Evolutionary conservation across 2,797 vertebrate genomes (phyloP).

Genomic region (Sebastes flavidus): DNA sequence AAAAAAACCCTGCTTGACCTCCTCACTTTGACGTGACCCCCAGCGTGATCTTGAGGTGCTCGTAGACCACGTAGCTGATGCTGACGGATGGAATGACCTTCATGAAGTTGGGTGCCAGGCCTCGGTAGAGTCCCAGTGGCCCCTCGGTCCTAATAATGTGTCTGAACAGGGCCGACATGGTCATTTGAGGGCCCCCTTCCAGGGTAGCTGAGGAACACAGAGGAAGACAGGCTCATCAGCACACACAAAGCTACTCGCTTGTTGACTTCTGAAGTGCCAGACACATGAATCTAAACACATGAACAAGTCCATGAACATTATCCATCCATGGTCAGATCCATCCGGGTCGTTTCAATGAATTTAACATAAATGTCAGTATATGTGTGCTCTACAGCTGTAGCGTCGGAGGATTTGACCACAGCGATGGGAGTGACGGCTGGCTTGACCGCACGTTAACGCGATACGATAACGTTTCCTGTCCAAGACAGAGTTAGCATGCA

Average conservation of each 20-base stretch:
- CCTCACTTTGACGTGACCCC: conserved; percentile 82
- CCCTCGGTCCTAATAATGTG: conserved; percentile 93
- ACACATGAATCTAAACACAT: too few relatives aligned
- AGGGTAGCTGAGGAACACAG: conserved; percentile 80
- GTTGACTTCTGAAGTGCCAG: background rate
- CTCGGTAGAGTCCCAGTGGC: conserved; percentile 90
- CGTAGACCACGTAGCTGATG: conserved; percentile 98
- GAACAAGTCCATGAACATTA: too few relatives aligned
- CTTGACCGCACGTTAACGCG: too few relatives aligned
- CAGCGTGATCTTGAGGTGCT: conserved; percentile 91
- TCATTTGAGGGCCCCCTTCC: conserved; percentile 85
- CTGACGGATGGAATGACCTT: conserved; percentile 97
- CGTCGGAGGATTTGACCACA: too few relatives aligned
- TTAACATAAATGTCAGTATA: too few relatives aligned
- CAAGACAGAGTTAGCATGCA: too few relatives aligned
- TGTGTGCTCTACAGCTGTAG: too few relatives aligned
- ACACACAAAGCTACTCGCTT: background rate
- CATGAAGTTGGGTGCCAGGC: conserved; percentile 96
- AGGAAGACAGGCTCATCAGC: background rate
- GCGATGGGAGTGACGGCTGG: too few relatives aligned
- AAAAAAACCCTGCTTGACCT: background rate
- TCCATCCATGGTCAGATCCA: too few relatives aligned
- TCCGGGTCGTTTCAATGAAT: fast-evolving
- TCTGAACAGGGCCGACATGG: conserved; percentile 91
- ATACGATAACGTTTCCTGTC: too few relatives aligned